Evolutionary conservation across 2,888 invertebrate species (phyloP), one percentile per base, ranked within the genome.

Genomic region (Palloptera scutellata): DNA sequence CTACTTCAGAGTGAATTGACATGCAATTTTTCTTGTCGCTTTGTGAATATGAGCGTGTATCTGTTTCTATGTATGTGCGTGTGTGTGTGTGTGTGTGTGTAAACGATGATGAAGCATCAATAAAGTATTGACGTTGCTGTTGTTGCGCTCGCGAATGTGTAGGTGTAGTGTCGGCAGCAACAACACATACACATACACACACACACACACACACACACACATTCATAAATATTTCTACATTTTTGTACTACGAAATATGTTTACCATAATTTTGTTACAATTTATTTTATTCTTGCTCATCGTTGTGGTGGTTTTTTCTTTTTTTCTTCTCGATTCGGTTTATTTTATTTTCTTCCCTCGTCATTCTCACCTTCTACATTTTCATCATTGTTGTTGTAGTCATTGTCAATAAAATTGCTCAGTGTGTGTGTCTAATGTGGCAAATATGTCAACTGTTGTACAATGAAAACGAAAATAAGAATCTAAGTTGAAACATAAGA

Each of bases 391-490:
- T 48, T 64, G 64, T 64, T 48, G 30, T 30, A 30, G 43, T 66
- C 61, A 61, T 57, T 57, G 61, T 61, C 51, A 57, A 68, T 64
- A 64, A 55, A 64, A 15, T 61, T 61, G 52, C 61, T 52, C 68
- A 55, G 57, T 52, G 64, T 60, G 64, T 55, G 64, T 68, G 54
- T 68, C 64, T 68, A 64, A 68, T 68, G 68, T 61, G 64, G 64
- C 68, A 68, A 64, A 68, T 68, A 68, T 68, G 68, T 64, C 64
- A 68, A 68, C 51, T 57, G 61, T 55, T 64, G 51, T 42, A 55
- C 60, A 61, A 61, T 61, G 48, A 57, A 42, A 41, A 57, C 41
- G 61, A 61, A 54, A 30, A 60, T 51, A 13, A 51, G 53, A 59
- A 52, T 15, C 12, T 10, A 52, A 19, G 43, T 10, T 20, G 61